Conservation (phyloP, 2,888 invertebrate species). For the Eurois occulta region DNA sequence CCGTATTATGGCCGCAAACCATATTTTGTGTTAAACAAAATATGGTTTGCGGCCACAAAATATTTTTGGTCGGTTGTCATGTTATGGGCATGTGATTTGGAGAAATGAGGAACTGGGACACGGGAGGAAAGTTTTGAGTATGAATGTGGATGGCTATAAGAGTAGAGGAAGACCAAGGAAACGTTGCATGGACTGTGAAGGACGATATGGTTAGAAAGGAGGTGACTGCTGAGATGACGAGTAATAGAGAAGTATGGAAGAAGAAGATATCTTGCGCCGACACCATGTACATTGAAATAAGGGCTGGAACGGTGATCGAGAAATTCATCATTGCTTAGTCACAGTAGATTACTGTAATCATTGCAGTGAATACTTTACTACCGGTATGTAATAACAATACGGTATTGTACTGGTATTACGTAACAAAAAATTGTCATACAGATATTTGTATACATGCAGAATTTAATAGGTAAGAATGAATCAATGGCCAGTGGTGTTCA, state of each 20-base stretch:
- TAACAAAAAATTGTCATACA: neutral
- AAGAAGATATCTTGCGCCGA: neutral
- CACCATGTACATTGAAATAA: neutral
- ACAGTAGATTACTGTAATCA: neutral
- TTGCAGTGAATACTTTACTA: neutral
- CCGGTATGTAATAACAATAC: neutral
- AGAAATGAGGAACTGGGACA: neutral
- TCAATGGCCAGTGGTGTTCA: conserved; percentile 23
- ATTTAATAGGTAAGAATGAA: neutral
- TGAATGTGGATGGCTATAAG: neutral
- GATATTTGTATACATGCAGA: neutral
- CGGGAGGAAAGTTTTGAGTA: neutral
- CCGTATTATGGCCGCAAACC: no score
- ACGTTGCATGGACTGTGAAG: neutral
- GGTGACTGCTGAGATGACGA: neutral
- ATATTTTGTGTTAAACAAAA: no score
- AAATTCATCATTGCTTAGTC: neutral
- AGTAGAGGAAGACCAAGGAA: no score
- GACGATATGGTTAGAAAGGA: neutral
- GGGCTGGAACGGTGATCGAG: neutral
- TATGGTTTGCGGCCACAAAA: no score
- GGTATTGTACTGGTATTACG: neutral
- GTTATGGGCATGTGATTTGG: no score
- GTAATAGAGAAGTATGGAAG: neutral
- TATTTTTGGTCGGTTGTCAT: no score